Base-by-base conservation (phyloP, 2,113 vertebrate species). In the Halichoeres trimaculatus region DNA sequence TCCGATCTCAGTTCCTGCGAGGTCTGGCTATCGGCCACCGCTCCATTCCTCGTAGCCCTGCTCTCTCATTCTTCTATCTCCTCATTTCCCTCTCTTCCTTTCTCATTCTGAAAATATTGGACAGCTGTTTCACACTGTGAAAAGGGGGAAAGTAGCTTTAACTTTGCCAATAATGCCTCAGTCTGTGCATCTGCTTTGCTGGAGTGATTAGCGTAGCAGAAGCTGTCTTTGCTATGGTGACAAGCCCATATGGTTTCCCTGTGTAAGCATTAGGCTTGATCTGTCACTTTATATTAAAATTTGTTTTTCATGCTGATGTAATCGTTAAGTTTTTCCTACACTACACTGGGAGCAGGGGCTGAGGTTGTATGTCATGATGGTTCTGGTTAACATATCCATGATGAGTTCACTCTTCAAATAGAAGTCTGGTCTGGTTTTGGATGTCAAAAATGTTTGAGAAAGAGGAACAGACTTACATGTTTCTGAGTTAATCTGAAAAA, bases 51-150 rank as follows among this genome's bases (percentile, higher is more conserved):
- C 79, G 74, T 66, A 69, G 70, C 61, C 73, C 64, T 54, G 19
- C 65, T 24, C 34, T 20, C 43, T 30, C 50, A 11, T 47, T 24
- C 50, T 51, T 24, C 23, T 12, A 16, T 34, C 22, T 23, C 59
- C 20, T 20, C 16, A 22, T 69, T 43, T 69, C 57, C 66, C 40
- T 55, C 41, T 76, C 62, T 71, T 62, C 16, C 43, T 58, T 3
- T 50, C 61, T 72, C 35, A 10, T 12, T 47, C 70, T 65, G 38
- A 78, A 66, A 67, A 48, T 60, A 61, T 76, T 76, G 77, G 78
- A 86, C 88, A 89, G 89, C 84, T 86, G 87, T 92, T 90, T 84
- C 77, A 80, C 69, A 45, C 73, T 60, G 78, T 36, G 74, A 83
- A 63, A 72, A 60, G 40, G 59, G 26, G 80, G 51, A 70, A 67